phyloP scores from a whole-genome alignment of 2,113 vertebrate species.

The Acrocephalus arundinaceus region DNA sequence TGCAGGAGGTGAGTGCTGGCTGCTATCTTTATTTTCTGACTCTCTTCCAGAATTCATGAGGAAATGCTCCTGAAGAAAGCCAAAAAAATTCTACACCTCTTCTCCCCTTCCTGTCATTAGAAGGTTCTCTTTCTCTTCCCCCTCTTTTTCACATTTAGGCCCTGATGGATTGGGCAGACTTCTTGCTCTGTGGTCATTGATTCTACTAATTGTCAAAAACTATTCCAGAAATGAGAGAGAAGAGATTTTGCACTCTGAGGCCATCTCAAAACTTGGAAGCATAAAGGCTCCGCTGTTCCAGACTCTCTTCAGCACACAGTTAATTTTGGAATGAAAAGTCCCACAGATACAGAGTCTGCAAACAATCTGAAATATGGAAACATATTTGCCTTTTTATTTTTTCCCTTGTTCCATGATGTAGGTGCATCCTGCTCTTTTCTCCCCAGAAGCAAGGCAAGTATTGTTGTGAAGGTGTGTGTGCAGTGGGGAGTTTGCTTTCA shows the following conservation, averaged over 20 bases:
- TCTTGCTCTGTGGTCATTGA: slow-evolving; percentile 17
- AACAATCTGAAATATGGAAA: neutral
- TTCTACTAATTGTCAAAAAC: slow-evolving; percentile 47
- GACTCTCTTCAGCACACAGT: neutral
- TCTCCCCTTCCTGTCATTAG: slow-evolving; percentile 43
- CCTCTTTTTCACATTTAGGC: slow-evolving; percentile 16
- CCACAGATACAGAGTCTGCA: neutral
- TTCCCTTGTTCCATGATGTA: neutral
- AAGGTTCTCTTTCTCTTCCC: neutral
- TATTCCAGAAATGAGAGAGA: slow-evolving; percentile 23
- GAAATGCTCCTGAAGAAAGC: slow-evolving; percentile 37
- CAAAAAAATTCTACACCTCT: slow-evolving; percentile 27
- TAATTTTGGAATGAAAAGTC: slow-evolving; percentile 33
- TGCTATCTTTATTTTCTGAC: slow-evolving; percentile 46
- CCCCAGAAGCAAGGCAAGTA: neutral
- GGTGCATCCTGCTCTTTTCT: neutral
- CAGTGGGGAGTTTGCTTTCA: neutral
- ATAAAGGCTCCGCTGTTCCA: slow-evolving; percentile 25
- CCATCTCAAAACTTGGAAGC: slow-evolving; percentile 25
- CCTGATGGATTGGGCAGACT: slow-evolving; percentile 46
- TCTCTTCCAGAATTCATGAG: slow-evolving; percentile 40
- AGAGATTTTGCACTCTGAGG: neutral
- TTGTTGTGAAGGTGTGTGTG: neutral
- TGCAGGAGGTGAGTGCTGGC: slow-evolving; percentile 33
- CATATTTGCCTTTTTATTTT: neutral